phyloP scores from a whole-genome alignment of 2,888 invertebrate species.

The Orthosia cruda region DNA sequence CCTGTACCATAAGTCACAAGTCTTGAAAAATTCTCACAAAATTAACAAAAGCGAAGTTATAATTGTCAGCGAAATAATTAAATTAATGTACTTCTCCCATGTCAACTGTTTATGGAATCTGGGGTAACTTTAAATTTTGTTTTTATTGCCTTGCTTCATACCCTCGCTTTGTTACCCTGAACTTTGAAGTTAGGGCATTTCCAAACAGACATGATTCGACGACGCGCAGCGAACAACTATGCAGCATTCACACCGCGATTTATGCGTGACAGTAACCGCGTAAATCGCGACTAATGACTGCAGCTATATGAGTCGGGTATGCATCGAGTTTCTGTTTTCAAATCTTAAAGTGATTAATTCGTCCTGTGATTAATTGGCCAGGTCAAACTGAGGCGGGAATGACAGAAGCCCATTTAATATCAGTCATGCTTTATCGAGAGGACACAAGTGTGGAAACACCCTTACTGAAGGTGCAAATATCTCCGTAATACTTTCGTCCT shows the following conservation, averaged over 20 bases:
- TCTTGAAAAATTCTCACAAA: slow-evolving; percentile 32
- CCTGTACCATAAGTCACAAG: slow-evolving; percentile 7
- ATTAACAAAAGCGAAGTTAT: slow-evolving; percentile 44
- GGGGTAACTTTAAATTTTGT: slow-evolving; percentile 61
- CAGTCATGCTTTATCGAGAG: not conserved
- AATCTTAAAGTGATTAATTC: slow-evolving; percentile 8
- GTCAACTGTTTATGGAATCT: slow-evolving; percentile 66
- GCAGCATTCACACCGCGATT: slow-evolving; percentile 24
- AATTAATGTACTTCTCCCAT: slow-evolving; percentile 63
- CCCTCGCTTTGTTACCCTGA: slow-evolving; percentile 39
- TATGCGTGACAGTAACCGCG: slow-evolving; percentile 35
- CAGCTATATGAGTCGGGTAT: too few relatives aligned
- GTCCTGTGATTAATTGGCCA: not conserved
- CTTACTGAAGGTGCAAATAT: slow-evolving; percentile 53
- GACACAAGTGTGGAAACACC: not conserved
- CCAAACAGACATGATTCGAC: slow-evolving; percentile 7
- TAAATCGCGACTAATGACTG: slow-evolving; percentile 36
- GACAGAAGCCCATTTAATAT: not conserved
- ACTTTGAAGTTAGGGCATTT: slow-evolving; percentile 29
- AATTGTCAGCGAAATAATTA: slow-evolving; percentile 53
- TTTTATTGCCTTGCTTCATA: slow-evolving; percentile 66
- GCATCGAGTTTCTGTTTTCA: slow-evolving; percentile 13
- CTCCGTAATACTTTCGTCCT: slow-evolving; percentile 41
- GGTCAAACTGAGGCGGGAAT: not conserved
- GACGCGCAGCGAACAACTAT: slow-evolving; percentile 12